Evolutionary conservation across 2,888 invertebrate genomes (phyloP), one percentile per base, ranked within the genome.

Genomic region (Rhamnusium bicolor): DNA sequence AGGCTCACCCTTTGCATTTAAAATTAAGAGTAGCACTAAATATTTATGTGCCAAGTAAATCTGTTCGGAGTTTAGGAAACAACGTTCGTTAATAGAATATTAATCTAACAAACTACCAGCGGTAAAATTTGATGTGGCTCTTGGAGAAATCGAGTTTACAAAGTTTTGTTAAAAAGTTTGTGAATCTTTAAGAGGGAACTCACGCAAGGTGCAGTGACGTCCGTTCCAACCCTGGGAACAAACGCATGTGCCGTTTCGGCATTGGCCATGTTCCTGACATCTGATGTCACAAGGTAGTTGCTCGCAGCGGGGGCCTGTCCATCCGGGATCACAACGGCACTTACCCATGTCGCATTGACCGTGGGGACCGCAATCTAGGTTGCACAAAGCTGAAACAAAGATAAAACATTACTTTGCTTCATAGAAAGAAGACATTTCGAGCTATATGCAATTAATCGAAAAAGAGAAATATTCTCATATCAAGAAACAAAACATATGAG

Each of bases 141-240:
- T 53, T 51, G 60, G 71, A 70, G 69, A 70, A 75, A 75, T 72
- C 67, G 69, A 77, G 77, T 77, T 77, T 19, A 47, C 12, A 53
- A 68, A 68, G 58, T 60, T 56, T 19, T 18, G 53, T 65, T 47
- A 53, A 66, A 56, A 66, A 66, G 40, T 56, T 66, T 18, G 61
- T 18, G 40, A 24, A 58, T 58, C 49, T 56, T 5, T 49, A 60
- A 66, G 72, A 75, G 75, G 40, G 21, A 83, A 92, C 95, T 95
- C 92, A 99, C 98, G 96, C 84, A 98, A 89, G 73, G 98, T 98
- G 90, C 99, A 99, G 87, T 98, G 98, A 84, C 94, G 93, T 79
- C 99, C 99, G 88, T 99, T 99, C 98, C 98, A 99, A 78, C 99
- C 99, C 87, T 96, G 95, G 67, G 96, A 95, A 88, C 99, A 99